A percentile compares a stretch with the other conserved stretches of the same genome.
Conservation (phyloP, 2,113 vertebrate species). For the Ovibos moschatus region DNA sequence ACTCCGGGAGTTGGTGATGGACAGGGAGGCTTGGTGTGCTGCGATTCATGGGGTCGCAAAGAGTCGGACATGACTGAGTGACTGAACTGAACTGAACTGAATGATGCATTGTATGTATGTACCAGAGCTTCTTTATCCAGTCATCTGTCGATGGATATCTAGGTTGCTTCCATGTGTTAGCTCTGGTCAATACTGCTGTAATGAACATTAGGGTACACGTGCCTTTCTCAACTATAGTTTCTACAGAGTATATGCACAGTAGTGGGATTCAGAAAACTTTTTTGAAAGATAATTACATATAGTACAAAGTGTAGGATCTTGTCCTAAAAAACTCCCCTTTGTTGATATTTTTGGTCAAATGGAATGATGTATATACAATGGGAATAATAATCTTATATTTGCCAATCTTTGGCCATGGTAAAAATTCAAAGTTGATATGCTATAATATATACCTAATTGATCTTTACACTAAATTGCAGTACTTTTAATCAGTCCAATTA, state of each 20-base stretch:
- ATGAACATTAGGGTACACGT: neutral
- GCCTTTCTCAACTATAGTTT: neutral
- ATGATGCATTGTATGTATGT: neutral
- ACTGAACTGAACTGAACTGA: too few species aligned
- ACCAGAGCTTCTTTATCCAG: neutral
- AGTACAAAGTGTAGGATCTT: neutral
- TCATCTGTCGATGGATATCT: neutral
- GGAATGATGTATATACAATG: neutral
- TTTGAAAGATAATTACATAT: neutral
- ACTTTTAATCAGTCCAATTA: neutral
- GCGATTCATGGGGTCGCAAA: too few species aligned
- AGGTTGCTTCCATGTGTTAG: neutral
- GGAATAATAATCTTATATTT: neutral
- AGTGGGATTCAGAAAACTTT: neutral
- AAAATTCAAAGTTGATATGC: neutral
- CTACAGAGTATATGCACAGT: neutral
- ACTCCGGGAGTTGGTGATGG: too few species aligned
- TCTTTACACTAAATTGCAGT: neutral
- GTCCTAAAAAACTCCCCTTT: neutral
- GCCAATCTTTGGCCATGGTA: neutral
- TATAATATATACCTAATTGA: neutral
- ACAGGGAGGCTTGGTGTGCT: too few species aligned
- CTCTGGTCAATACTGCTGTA: neutral
- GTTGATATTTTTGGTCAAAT: neutral
- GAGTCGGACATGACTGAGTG: too few species aligned